Evolutionary conservation across 2,888 invertebrate species (phyloP), one percentile per base, ranked within the genome.

Genomic region (Nomada ruficornis): DNA sequence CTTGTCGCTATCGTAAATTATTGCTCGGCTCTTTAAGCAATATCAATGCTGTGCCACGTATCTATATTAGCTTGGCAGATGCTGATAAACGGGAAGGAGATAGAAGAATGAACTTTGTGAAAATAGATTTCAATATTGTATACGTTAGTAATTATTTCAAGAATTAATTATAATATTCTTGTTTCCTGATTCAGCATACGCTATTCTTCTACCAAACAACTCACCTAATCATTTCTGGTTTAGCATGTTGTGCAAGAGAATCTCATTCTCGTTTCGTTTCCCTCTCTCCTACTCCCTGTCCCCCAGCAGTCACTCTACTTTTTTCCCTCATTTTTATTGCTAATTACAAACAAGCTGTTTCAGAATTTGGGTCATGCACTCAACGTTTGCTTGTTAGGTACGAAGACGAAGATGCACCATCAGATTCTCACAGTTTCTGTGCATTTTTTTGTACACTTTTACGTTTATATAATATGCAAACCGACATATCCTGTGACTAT

Each of bases 301-400:
- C 18, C 26, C 26, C 3, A 42, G 47, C 36, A 80, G 72, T 60
- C 62, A 44, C 23, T 67, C 50, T 63, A 72, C n/a, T 11, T 64
- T 77, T 80, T 72, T 57, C 15, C n/a, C 36, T 80, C 68, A 74
- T 73, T 80, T 74, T 81, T 80, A 81, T 81, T 81, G 59, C 81
- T 80, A 80, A 81, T 81, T 81, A 80, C 81, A 57, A 80, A 80
- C 74, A 52, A 69, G 81, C 63, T 81, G 81, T 69, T 63, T 69
- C 81, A 42, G 68, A 59, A 81, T 81, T 68, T 74, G 54, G 81
- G 81, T 74, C 81, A 65, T 80, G 81, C 74, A 80, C 81, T 74
- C 63, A 64, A 36, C 81, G 64, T 69, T 36, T 67, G 81, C 68
- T 80, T 80, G 80, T 80, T 80, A 80, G 50, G 67, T 36, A 71